Percentiles rank a stretch among this genome's conserved stretches.
phyloP scores from a whole-genome alignment of 2,113 vertebrate genomes.

The mouse (Mus musculus) region DNA sequence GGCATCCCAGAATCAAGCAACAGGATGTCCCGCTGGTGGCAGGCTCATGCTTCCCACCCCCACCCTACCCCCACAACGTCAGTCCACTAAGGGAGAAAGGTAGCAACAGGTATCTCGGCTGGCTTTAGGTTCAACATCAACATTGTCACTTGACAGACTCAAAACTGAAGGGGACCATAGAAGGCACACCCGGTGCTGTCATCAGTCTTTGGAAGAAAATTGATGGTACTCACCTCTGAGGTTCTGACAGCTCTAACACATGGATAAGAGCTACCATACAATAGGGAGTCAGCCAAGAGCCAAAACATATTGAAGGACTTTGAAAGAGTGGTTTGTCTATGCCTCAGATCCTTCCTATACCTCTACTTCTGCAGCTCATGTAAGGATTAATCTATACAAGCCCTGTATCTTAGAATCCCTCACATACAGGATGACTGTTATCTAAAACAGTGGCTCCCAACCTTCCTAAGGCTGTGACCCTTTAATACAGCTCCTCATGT shows the following conservation, averaged over 20 bases:
- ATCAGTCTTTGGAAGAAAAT: not conserved
- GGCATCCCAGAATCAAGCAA: not conserved
- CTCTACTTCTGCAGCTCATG: not conserved
- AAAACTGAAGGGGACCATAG: not conserved
- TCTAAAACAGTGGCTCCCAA: not conserved
- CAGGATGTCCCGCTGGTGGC: not conserved
- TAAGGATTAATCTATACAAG: not conserved
- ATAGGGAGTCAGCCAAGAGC: not conserved
- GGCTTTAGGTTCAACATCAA: not conserved
- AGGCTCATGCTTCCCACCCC: too few species aligned
- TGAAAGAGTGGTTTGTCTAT: not conserved
- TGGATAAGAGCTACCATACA: not conserved
- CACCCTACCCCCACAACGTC: too few species aligned
- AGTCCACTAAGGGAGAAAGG: not conserved
- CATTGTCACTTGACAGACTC: not conserved
- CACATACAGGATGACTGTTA: not conserved
- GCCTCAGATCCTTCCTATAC: not conserved
- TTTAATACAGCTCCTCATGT: not conserved
- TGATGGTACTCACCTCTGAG: not conserved
- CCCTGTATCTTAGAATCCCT: not conserved
- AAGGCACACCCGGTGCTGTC: not conserved
- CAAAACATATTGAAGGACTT: not conserved
- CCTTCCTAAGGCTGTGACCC: not conserved
- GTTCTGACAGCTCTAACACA: not conserved
- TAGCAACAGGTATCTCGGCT: not conserved